Conservation (phyloP, 2,888 invertebrate species). For the Drosophila paranaensis region DNA sequence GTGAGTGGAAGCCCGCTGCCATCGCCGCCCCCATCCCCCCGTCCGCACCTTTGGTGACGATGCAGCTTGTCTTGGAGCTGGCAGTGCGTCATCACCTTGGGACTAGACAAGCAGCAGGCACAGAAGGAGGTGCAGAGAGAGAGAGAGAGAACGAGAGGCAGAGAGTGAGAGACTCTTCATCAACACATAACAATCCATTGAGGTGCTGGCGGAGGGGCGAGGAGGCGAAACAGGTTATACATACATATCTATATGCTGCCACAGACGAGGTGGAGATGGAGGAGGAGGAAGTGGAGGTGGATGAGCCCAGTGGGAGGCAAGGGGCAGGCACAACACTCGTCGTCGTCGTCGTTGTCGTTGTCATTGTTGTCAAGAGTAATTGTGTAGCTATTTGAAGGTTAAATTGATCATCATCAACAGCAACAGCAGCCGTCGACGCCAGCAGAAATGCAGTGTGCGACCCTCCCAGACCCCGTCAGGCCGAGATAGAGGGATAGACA, state of each 20-base stretch:
- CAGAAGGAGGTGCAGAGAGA: background rate
- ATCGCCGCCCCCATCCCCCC: background rate
- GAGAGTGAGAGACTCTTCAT: conserved; percentile 34
- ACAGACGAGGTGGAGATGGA: background rate
- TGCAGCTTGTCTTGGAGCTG: conserved; percentile 10
- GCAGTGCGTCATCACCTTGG: conserved; percentile 60
- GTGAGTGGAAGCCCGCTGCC: background rate
- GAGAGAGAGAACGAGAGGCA: background rate
- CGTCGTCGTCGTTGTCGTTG: conserved; percentile 41
- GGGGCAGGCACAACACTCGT: conserved; percentile 13
- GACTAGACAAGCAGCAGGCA: conserved; percentile 29
- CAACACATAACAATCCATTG: conserved; percentile 45
- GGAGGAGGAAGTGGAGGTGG: background rate
- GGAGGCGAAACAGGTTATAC: conserved; percentile 18
- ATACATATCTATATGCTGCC: conserved; percentile 3
- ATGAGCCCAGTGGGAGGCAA: conserved; percentile 3
- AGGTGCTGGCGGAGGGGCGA: conserved; percentile 5
- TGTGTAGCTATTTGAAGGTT: conserved; percentile 71
- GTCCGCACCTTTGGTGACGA: background rate
- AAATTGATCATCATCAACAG: conserved; percentile 67
- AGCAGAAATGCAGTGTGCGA: conserved; percentile 47
- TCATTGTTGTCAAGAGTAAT: conserved; percentile 68
- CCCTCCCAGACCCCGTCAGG: conserved; percentile 1
- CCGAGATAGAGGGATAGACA: background rate
- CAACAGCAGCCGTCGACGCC: conserved; percentile 26